Conservation (phyloP, 2,113 vertebrate species). For the Scopus umbretta region DNA sequence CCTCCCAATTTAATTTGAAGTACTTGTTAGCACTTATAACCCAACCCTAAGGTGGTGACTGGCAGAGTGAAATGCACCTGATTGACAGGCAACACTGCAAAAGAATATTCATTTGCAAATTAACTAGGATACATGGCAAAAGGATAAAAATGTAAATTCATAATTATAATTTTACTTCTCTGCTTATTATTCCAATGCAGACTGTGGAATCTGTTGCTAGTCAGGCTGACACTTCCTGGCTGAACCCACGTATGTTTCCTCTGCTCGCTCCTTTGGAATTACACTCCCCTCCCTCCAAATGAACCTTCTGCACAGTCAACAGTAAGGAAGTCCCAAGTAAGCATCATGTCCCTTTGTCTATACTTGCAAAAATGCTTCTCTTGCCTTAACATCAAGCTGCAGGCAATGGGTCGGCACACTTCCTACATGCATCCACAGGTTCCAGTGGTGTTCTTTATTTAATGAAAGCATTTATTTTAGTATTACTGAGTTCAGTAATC, state of each 20-base stretch:
- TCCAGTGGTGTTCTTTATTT: neutral
- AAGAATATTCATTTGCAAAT: neutral
- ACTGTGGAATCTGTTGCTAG: neutral
- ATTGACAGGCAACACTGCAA: neutral
- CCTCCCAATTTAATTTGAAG: neutral
- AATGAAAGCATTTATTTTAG: neutral
- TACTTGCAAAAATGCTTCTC: neutral
- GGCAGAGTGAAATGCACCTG: neutral
- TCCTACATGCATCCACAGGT: neutral
- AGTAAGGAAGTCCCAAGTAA: neutral
- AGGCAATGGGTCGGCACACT: neutral
- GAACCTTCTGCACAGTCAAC: neutral
- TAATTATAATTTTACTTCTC: neutral
- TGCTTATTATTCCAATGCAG: neutral
- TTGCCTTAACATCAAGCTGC: neutral
- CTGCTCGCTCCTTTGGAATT: neutral
- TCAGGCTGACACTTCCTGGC: neutral
- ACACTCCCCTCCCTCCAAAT: neutral
- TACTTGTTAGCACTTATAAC: slow-evolving; percentile 15
- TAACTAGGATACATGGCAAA: neutral
- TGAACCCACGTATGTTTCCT: neutral
- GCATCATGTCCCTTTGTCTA: neutral
- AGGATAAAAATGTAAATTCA: neutral
- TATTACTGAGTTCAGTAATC: neutral
- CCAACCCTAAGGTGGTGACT: neutral